Evolutionary conservation across 2,113 vertebrate species (phyloP).

Genomic region (Eleginops maclovinus): DNA sequence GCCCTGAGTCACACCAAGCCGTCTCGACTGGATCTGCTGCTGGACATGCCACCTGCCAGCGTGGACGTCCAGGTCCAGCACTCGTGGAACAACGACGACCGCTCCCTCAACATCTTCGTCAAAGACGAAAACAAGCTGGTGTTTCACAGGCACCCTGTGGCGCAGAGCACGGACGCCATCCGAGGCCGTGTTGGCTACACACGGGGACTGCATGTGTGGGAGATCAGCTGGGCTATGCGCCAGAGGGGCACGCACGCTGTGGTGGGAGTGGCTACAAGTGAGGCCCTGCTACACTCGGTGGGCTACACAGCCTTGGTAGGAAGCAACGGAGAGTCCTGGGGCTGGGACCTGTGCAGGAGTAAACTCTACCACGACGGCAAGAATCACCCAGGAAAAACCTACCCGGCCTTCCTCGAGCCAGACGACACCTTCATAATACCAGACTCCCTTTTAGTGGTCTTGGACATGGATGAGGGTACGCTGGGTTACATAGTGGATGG

Average conservation of each 20-base stretch:
- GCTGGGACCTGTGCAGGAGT: conserved; percentile 98
- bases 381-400: conserved; percentile 94
- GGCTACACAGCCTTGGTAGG: conserved; percentile 96
- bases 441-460: conserved; percentile 95
- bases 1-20: conserved; percentile 94
- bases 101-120: conserved; percentile 97
- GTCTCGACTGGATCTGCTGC: conserved; percentile 92
- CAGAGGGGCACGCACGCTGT: conserved; percentile 96
- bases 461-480: conserved; percentile 99
- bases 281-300: conserved; percentile 94
- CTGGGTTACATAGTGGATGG: conserved; percentile 97
- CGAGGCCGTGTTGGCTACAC: conserved; percentile 95
- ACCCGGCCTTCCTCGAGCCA: conserved; percentile 93
- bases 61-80: conserved; percentile 89
- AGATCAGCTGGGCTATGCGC: conserved; percentile 98
- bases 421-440: conserved; percentile 98
- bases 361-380: conserved; percentile 98
- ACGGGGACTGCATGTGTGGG: conserved; percentile 95
- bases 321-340: conserved; percentile 96
- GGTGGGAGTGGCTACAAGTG: conserved; percentile 92
- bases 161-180: conserved; percentile 98
- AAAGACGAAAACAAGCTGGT: conserved; percentile 97
- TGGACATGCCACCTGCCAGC: conserved; percentile 93
- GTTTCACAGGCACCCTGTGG: conserved; percentile 98
- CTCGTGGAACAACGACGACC: conserved; percentile 97